Evolutionary conservation across 1,140 invertebrate genomes (phyloP), one percentile per base, ranked within the genome.

Genomic region (Archegozetes longisetosus): DNA sequence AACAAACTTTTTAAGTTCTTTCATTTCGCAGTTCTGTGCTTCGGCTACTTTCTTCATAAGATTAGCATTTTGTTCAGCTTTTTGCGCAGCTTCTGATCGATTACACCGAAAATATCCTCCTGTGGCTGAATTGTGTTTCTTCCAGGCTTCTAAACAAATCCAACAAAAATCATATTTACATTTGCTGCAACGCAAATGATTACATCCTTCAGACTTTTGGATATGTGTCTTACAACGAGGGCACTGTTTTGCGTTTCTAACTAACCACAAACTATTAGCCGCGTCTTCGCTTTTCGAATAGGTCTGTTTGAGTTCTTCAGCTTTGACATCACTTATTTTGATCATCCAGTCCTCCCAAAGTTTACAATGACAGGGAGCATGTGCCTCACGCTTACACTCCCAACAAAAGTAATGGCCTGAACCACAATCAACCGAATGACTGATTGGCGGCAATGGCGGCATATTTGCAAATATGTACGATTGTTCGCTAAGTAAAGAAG

Each of bases 111-210:
- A 84, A 68, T 84, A 84, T 1, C 83, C 83, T 6, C 82, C 83
- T 9, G 82, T 84, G 12, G 78, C 78, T 4, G 80, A 81, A 65
- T 79, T 81, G 67, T 85, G 83, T 56, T 80, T 77, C 68, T 84
- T 84, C 83, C 83, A 84, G 46, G 78, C 77, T 66, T 84, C 83
- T 64, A 84, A 71, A 68, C 83, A 85, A 14, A 84, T 80, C 83
- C 83, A 84, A 70, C 82, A 84, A 66, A 83, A 85, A 66, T 84
- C 82, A 72, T 79, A 79, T 73, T 84, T 84, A 69, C 83, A 84
- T 80, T 84, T 84, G 20, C 79, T 81, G 69, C 83, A 84, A 66
- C 83, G 82, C 79, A 84, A 84, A 65, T 84, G 83, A 68, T 84
- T 84, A 68, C 83, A 84, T 1, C 83, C 83, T 71, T 84, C 83